phyloP scores from a whole-genome alignment of 2,113 vertebrate genomes.

The Todiramphus saurophagus region DNA sequence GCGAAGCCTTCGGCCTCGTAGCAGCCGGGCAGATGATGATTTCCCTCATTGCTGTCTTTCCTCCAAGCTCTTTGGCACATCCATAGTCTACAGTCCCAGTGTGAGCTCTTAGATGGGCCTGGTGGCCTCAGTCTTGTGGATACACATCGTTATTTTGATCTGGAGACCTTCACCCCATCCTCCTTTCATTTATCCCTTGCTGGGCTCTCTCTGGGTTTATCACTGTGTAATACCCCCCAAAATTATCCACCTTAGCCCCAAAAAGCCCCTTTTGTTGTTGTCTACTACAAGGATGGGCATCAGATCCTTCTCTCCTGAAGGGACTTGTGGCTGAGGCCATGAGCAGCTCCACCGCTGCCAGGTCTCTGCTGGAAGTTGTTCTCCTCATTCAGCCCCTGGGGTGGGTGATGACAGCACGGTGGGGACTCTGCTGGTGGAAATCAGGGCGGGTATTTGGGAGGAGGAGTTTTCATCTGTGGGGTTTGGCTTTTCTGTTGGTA shows the following conservation, averaged over 20 bases:
- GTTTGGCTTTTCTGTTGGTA: background rate
- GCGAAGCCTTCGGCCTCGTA: background rate
- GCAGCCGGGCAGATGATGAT: background rate
- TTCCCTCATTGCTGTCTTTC: background rate
- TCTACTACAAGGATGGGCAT: background rate
- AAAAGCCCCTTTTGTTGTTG: background rate
- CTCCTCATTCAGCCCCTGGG: rapidly evolving
- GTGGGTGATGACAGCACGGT: rapidly evolving
- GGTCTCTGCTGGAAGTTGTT: background rate
- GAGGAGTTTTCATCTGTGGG: rapidly evolving
- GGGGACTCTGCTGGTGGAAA: background rate
- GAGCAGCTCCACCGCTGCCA: background rate
- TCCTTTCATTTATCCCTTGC: background rate
- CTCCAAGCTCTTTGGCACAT: background rate
- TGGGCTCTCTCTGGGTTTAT: too few species aligned
- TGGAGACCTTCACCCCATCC: background rate
- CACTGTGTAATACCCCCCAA: background rate
- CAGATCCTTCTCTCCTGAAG: background rate
- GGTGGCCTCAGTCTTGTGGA: background rate
- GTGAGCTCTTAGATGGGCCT: background rate
- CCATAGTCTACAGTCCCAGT: background rate
- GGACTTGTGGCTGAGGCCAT: background rate
- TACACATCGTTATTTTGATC: background rate
- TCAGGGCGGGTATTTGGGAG: rapidly evolving
- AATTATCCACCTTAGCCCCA: background rate